Percentiles rank a stretch among this genome's conserved stretches.
Conservation (phyloP, 2,113 vertebrate species). For the Sturnira hondurensis region DNA sequence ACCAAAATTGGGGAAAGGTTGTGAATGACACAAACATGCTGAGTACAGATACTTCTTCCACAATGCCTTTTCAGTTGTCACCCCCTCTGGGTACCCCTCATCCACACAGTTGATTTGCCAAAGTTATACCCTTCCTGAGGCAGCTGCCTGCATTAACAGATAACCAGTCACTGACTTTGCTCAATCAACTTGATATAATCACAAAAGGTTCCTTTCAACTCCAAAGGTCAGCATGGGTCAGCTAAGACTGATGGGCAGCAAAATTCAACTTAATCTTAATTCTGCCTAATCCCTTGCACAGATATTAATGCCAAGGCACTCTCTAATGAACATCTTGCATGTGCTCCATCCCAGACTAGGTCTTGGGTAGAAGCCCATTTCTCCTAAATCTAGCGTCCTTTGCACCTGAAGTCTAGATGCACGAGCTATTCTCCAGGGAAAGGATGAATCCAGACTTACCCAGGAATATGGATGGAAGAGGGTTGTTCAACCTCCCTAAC, state of each 20-base stretch:
- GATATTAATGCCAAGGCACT: background rate
- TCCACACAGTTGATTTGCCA: background rate
- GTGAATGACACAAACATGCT: background rate
- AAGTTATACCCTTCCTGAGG: background rate
- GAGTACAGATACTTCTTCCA: background rate
- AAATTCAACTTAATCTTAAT: background rate
- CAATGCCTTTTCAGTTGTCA: background rate
- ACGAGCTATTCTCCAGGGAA: background rate
- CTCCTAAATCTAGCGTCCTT: background rate
- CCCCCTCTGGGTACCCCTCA: background rate
- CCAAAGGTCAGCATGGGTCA: background rate
- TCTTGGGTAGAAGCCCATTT: background rate
- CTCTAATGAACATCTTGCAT: background rate
- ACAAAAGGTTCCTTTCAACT: background rate
- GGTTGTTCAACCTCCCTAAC: background rate
- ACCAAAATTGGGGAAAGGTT: background rate
- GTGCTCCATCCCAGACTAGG: background rate
- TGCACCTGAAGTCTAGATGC: background rate
- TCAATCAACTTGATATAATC: too few relatives aligned
- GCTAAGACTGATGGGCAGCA: background rate
- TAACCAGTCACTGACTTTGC: background rate
- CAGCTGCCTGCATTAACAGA: background rate
- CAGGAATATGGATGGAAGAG: background rate
- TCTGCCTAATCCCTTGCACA: background rate
- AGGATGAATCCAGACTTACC: background rate